Evolutionary conservation across 2,797 vertebrate genomes (phyloP).

Genomic region (Netta rufina): DNA sequence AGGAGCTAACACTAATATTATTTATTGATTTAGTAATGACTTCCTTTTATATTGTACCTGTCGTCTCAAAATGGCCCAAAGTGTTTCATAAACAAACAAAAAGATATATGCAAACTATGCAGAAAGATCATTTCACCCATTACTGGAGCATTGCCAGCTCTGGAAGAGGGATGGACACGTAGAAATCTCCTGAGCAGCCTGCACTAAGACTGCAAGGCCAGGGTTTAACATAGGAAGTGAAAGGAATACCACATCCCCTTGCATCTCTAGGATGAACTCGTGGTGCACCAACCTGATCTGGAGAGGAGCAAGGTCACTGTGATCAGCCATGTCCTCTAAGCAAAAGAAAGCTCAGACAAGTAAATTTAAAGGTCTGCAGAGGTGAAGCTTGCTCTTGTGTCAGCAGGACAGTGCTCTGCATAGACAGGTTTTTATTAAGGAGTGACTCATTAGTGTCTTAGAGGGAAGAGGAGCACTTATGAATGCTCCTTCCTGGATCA

Average conservation of each 20-base stretch:
- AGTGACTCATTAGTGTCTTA: slow-evolving; percentile 38
- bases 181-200: not conserved
- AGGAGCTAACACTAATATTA: not conserved
- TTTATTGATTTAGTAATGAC: not conserved
- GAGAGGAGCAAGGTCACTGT: not conserved
- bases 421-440: slow-evolving; percentile 38
- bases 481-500: slow-evolving; percentile 29
- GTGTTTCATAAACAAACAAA: not conserved
- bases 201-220: not conserved
- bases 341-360: slow-evolving; percentile 8
- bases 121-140: fast-evolving
- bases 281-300: not conserved
- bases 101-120: not conserved
- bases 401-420: slow-evolving; percentile 5
- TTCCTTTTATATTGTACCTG: not conserved
- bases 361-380: slow-evolving; percentile 36
- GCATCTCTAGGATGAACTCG: not conserved
- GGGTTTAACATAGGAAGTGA: not conserved
- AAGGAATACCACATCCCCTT: not conserved
- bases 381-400: slow-evolving; percentile 32
- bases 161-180: not conserved
- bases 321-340: slow-evolving; percentile 17
- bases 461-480: slow-evolving; percentile 37
- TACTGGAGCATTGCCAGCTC: not conserved
- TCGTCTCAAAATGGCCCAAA: not conserved